Evolutionary conservation across 2,888 invertebrate species (phyloP), one percentile per base, ranked within the genome.

Genomic region (Andrena haemorrhoa): DNA sequence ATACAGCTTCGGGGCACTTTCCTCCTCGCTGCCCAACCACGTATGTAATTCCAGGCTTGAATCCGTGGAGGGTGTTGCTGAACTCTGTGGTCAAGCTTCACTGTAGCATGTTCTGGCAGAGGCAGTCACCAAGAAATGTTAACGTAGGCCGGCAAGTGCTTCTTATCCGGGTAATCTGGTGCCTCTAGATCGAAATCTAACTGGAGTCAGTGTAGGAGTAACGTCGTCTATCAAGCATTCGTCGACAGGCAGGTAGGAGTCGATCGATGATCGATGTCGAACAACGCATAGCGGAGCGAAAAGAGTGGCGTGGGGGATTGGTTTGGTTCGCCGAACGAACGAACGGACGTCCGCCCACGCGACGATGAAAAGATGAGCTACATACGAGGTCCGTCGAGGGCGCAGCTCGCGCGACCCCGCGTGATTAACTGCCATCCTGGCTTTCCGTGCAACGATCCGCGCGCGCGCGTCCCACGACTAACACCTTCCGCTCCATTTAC

Each of bases 401-500:
- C 47, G 71, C 31, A 70, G 53, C 31, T 58, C 41, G 8, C 64
- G 58, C 60, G 70, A 63, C 53, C 66, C 60, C 65, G 33, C 66
- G 71, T 83, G 88, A 88, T 88, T 88, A 88, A 88, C 85, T 78
- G 65, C 71, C 64, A 75, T 75, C 77, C 47, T 63, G 68, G 31
- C 33, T 64, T 33, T 61, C 23, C 65, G 64, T 64, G 77, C 73
- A 66, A 31, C 53, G 73, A 53, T 56, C 47, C 71, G 49, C 83
- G 75, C 84, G 75, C 84, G 78, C 72, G 75, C 86, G 76, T 88
- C 89, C 82, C 84, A 86, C 88, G 86, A 81, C 83, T 80, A 86
- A 87, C 89, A 87, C 87, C 90, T 90, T 91, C 90, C 90, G 90
- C 89, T 89, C 90, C 84, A 89, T 90, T 91, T 90, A 88, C 84